Conservation (phyloP, 2,888 invertebrate genomes). For the Ectemnius lituratus region DNA sequence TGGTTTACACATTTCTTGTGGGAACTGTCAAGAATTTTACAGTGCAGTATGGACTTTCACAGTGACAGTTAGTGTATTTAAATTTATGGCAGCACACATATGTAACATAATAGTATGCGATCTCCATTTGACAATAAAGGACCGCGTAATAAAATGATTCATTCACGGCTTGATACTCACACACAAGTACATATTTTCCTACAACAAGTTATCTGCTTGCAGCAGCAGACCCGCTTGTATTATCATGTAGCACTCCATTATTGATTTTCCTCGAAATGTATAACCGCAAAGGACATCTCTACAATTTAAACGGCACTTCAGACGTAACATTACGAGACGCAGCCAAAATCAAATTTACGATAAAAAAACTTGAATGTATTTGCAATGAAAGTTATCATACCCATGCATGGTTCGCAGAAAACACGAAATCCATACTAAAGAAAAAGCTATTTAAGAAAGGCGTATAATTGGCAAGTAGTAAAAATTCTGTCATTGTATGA, state of each 20-base stretch:
- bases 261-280: constrained; percentile 66
- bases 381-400: constrained; percentile 8
- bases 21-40: too few species aligned
- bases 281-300: constrained; percentile 49
- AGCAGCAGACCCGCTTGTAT: constrained; percentile 70
- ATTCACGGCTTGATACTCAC: constrained; percentile 35
- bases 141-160: too few species aligned
- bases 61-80: too few species aligned
- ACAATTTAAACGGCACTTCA: constrained; percentile 14
- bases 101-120: too few species aligned
- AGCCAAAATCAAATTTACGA: constrained; percentile 2
- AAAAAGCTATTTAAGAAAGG: too few species aligned
- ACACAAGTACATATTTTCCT: constrained; percentile 36
- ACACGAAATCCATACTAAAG: too few species aligned
- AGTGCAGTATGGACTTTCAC: too few species aligned
- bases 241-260: constrained; percentile 64
- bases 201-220: constrained; percentile 64
- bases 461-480: too few species aligned
- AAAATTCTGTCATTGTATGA: too few species aligned
- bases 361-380: constrained; percentile 13
- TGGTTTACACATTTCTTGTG: too few species aligned
- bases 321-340: background rate
- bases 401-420: background rate
- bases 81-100: too few species aligned
- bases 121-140: too few species aligned